Percentiles rank a stretch among this genome's conserved stretches.
Evolutionary conservation across 2,888 invertebrate species (phyloP).

Genomic region (Drosophila anomelani): DNA sequence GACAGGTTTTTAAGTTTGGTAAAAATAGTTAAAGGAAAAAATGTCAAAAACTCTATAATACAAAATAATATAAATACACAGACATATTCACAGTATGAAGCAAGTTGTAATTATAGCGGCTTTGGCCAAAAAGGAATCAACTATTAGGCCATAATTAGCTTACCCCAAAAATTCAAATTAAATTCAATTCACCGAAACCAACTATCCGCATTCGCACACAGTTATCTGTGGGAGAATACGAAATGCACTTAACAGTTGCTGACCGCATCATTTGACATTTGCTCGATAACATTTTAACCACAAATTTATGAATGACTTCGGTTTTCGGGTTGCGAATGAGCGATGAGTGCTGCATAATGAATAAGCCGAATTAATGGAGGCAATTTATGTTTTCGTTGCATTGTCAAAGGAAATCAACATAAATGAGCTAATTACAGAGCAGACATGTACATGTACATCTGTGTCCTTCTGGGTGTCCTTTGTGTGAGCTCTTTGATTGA

Average conservation of each 20-base stretch:
- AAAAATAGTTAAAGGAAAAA: too few species aligned
- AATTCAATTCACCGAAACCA: slow-evolving; percentile 10
- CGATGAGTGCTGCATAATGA: slow-evolving; percentile 62
- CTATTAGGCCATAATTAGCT: slow-evolving; percentile 26
- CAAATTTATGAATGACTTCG: slow-evolving; percentile 73
- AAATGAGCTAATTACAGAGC: slow-evolving; percentile 73
- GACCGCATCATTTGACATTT: slow-evolving; percentile 69
- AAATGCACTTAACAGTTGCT: slow-evolving; percentile 46
- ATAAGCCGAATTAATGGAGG: slow-evolving; percentile 74
- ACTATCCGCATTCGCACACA: slow-evolving; percentile 9
- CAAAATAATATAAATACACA: too few species aligned
- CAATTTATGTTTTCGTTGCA: slow-evolving; percentile 67
- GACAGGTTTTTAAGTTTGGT: neutral
- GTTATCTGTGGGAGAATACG: slow-evolving; percentile 9
- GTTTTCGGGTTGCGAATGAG: slow-evolving; percentile 51
- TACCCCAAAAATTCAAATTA: slow-evolving; percentile 21
- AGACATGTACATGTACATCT: slow-evolving; percentile 18
- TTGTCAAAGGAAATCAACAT: slow-evolving; percentile 78
- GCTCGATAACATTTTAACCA: slow-evolving; percentile 64
- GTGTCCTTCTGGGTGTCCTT: slow-evolving; percentile 13
- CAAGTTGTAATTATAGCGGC: too few species aligned
- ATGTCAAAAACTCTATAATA: too few species aligned
- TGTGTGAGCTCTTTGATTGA: slow-evolving; percentile 61
- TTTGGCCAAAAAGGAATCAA: neutral
- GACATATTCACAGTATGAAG: neutral